phyloP scores from a whole-genome alignment of 2,888 invertebrate species.

The Cryptus viduatorius region DNA sequence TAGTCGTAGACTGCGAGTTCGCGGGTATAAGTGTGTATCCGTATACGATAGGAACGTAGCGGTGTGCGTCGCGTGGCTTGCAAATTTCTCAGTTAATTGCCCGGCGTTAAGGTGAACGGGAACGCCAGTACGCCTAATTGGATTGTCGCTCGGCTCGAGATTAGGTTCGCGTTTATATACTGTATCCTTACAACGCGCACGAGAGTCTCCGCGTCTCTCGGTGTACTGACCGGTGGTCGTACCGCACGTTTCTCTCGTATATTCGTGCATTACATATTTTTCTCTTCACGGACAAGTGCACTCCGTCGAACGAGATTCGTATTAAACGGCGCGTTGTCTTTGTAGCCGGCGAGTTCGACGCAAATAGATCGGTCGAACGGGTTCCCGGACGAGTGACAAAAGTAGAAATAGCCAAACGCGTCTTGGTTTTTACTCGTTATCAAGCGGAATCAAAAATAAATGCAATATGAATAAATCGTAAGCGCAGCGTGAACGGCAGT shows the following conservation, averaged over 20 bases:
- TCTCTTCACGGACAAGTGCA: slow-evolving; percentile 60
- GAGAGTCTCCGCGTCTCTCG: slow-evolving; percentile 46
- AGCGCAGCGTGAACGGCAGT: background rate
- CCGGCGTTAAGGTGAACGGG: slow-evolving; percentile 71
- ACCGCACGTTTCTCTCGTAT: slow-evolving; percentile 60
- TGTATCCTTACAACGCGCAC: slow-evolving; percentile 8
- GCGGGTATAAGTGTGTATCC: slow-evolving; percentile 25
- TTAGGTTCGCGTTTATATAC: slow-evolving; percentile 68
- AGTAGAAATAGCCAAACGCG: slow-evolving; percentile 3
- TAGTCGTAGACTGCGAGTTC: slow-evolving; percentile 8
- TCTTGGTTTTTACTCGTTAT: background rate
- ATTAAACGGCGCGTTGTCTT: slow-evolving; percentile 7
- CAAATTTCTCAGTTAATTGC: slow-evolving; percentile 72
- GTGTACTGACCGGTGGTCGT: slow-evolving; percentile 43
- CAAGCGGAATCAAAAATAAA: slow-evolving; percentile 19
- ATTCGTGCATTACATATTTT: slow-evolving; percentile 26
- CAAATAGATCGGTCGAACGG: slow-evolving; percentile 47
- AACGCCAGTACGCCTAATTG: slow-evolving; percentile 71
- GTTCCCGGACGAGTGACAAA: background rate
- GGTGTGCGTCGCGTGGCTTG: slow-evolving; percentile 57
- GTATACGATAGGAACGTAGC: slow-evolving; percentile 3
- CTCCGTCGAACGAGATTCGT: slow-evolving; percentile 15
- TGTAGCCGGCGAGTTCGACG: background rate
- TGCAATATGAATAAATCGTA: slow-evolving; percentile 38
- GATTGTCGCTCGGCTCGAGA: slow-evolving; percentile 71